These are phyloP conservation scores for Eulemur macaco DNA, from an alignment of 2,113 vertebrate species.

Conservation along the genomic window DNA sequence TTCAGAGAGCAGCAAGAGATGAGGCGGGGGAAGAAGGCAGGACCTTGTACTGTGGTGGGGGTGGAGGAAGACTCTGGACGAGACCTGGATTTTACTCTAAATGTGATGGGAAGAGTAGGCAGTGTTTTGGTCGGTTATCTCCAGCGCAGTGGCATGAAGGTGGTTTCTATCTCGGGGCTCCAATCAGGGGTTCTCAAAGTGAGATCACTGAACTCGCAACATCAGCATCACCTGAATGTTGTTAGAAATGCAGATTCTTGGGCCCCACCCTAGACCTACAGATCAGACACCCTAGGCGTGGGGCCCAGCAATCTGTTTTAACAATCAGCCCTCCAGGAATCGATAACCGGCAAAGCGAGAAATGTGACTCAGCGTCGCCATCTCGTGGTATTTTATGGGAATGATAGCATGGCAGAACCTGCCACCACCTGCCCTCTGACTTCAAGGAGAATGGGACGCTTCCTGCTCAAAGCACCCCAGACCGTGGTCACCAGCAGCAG, in stretches of 20 bases:
- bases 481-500: background rate
- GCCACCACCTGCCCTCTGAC: rapidly evolving
- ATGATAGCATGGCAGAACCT: background rate
- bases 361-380: constrained; percentile 49
- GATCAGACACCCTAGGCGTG: background rate
- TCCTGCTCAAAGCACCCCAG: background rate
- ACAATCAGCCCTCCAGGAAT: background rate
- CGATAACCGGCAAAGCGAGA: background rate
- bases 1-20: background rate
- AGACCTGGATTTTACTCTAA: background rate
- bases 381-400: background rate
- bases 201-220: background rate
- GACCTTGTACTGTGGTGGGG: too few species aligned
- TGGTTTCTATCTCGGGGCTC: background rate
- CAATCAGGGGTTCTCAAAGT: background rate
- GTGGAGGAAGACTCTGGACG: too few species aligned
- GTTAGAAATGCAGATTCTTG: background rate
- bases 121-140: background rate
- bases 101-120: background rate
- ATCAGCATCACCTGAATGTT: background rate
- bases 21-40: background rate
- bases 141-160: background rate
- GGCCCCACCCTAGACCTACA: background rate
- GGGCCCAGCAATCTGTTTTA: background rate
- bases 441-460: background rate